Conservation (phyloP, 2,888 invertebrate species). For the Allophyes oxyacanthae region DNA sequence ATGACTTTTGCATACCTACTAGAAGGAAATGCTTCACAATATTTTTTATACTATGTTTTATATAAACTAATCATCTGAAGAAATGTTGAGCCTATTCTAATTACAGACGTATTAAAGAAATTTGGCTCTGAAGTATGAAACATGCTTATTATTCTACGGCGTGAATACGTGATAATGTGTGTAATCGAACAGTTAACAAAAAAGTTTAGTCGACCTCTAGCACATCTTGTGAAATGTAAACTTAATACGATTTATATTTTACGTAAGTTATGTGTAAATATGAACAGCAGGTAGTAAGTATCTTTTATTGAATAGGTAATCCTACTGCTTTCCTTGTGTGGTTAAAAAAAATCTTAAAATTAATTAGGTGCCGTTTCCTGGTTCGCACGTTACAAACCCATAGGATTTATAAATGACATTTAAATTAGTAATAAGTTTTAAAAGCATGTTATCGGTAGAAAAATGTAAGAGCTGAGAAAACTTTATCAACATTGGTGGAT, state of each 20-base stretch:
- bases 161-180: slow-evolving; percentile 1
- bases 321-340: too few species aligned
- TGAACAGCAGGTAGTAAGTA: too few species aligned
- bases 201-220: slow-evolving; percentile 4
- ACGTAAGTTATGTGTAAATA: too few species aligned
- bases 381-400: too few species aligned
- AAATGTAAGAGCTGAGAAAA: too few species aligned
- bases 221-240: slow-evolving; percentile 5
- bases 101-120: background rate
- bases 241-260: slow-evolving; percentile 17
- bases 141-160: background rate
- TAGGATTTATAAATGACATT: too few species aligned
- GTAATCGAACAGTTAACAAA: slow-evolving; percentile 8
- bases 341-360: slow-evolving; percentile 3
- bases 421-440: too few species aligned
- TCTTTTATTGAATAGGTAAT: too few species aligned
- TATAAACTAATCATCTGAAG: background rate
- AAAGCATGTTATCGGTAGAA: too few species aligned
- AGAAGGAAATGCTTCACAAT: background rate
- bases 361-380: too few species aligned
- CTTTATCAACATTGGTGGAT: too few species aligned
- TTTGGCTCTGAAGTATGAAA: background rate
- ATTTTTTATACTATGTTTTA: background rate
- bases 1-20: background rate
- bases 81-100: slow-evolving; percentile 13